These are phyloP conservation scores for Malurus elegans DNA, from an alignment of 2,113 vertebrate genomes.

Conservation along the genomic window DNA sequence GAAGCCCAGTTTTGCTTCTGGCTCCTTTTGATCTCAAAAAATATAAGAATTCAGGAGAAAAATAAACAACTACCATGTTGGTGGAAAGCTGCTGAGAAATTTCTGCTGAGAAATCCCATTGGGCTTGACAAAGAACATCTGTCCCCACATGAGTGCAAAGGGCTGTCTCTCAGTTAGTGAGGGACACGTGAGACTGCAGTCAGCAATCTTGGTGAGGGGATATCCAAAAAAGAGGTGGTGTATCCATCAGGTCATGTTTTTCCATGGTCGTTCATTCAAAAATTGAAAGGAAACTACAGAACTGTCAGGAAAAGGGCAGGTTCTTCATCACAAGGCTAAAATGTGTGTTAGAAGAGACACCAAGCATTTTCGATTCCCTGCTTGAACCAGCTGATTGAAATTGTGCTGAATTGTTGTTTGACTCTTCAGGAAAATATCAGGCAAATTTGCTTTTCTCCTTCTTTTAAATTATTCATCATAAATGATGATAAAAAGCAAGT, in stretches of 20 bases:
- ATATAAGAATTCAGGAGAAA: not conserved
- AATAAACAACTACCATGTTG: not conserved
- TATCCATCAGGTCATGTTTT: not conserved
- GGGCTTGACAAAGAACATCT: not conserved
- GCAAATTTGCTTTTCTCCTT: not conserved
- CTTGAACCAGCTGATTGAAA: not conserved
- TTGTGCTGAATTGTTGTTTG: not conserved
- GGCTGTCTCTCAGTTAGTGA: not conserved
- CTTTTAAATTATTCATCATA: not conserved
- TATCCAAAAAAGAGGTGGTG: not conserved
- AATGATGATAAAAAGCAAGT: not conserved
- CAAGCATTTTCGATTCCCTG: not conserved
- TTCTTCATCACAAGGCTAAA: not conserved
- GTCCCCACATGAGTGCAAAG: accelerated
- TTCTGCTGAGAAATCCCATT: not conserved
- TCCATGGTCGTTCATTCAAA: not conserved
- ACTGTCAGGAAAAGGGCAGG: not conserved
- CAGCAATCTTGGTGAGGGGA: not conserved
- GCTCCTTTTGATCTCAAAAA: not conserved
- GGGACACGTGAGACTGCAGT: not conserved
- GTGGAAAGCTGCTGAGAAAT: not conserved
- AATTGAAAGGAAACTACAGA: not conserved
- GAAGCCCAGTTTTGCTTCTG: not conserved
- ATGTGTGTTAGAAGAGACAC: not conserved
- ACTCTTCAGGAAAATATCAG: not conserved